A percentile compares a stretch with the other conserved stretches of the same genome.
Evolutionary conservation across 2,888 invertebrate species (phyloP).

Genomic region (Caradrina clavipalpis): DNA sequence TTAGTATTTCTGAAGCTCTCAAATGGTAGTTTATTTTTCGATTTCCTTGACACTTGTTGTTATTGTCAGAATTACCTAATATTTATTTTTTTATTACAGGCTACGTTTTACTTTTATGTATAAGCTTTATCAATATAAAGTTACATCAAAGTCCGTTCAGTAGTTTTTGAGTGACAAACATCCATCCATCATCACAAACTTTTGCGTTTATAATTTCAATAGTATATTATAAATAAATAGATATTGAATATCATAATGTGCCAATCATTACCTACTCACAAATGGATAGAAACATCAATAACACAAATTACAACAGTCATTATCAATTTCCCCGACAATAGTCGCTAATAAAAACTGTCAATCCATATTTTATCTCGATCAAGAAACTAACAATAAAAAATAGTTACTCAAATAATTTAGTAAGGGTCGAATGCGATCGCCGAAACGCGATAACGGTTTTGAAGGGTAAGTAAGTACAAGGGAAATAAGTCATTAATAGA

Average conservation of each 20-base stretch:
- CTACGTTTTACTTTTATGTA: no score
- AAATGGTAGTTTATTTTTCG: no score
- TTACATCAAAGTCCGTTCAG: no score
- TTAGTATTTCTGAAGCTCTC: no score
- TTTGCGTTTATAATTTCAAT: neutral
- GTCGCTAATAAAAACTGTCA: slow-evolving; percentile 62
- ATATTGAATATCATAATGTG: neutral
- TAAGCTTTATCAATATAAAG: no score
- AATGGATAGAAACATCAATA: slow-evolving; percentile 27
- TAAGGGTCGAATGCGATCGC: slow-evolving; percentile 71
- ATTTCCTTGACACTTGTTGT: no score
- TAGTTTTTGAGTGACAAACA: no score
- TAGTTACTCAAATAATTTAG: slow-evolving; percentile 71
- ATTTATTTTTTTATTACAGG: no score
- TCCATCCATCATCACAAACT: neutral
- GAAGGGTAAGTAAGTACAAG: slow-evolving; percentile 70
- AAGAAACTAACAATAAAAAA: slow-evolving; percentile 42
- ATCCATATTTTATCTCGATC: slow-evolving; percentile 48
- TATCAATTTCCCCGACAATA: slow-evolving; percentile 65
- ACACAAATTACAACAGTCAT: slow-evolving; percentile 44
- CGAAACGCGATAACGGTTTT: slow-evolving; percentile 62
- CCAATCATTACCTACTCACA: neutral
- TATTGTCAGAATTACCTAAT: no score
- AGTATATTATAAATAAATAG: no score
- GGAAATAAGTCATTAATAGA: slow-evolving; percentile 88